Evolutionary conservation across 53 echinoderm and acorn worm genomes (phyloP).

Genomic region (Actinopyga echinites): DNA sequence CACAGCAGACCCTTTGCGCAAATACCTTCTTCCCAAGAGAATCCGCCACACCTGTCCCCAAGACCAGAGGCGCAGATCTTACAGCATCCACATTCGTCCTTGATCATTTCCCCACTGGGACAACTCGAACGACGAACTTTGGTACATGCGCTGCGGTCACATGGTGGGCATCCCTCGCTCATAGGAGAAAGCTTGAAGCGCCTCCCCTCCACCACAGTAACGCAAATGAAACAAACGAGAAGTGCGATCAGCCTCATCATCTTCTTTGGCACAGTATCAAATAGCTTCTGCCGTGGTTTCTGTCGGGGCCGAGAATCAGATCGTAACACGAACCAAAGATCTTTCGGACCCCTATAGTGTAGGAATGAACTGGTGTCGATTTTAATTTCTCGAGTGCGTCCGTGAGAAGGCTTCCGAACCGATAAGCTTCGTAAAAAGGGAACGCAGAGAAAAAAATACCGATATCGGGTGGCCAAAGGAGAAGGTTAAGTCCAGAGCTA

Average conservation of each 20-base stretch:
- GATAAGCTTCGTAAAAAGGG: no score
- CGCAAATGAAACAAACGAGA: background rate
- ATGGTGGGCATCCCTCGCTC: conserved; percentile 14
- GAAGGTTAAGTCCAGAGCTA: background rate
- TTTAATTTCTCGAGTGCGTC: conserved; percentile 9
- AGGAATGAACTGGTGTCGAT: conserved; percentile 18
- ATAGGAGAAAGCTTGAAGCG: conserved; percentile 10
- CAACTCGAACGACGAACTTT: conserved; percentile 21
- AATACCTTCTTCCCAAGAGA: conserved; percentile 29
- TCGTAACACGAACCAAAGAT: conserved; percentile 4
- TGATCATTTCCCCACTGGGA: conserved; percentile 2
- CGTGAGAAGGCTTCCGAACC: conserved; percentile 2
- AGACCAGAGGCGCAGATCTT: conserved; percentile 32
- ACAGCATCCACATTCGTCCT: conserved; percentile 38
- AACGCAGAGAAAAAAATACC: background rate
- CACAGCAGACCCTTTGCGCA: conserved; percentile 33
- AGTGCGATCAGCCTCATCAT: background rate
- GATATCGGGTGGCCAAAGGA: background rate
- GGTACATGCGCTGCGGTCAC: background rate
- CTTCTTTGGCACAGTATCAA: conserved; percentile 15
- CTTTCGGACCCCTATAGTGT: background rate
- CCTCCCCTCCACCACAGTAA: conserved; percentile 4
- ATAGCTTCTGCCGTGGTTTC: background rate
- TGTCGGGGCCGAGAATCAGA: background rate
- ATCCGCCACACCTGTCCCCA: conserved; percentile 32